Evolutionary conservation across 2,888 invertebrate genomes (phyloP).

Genomic region (Sinhomidia bicolor): DNA sequence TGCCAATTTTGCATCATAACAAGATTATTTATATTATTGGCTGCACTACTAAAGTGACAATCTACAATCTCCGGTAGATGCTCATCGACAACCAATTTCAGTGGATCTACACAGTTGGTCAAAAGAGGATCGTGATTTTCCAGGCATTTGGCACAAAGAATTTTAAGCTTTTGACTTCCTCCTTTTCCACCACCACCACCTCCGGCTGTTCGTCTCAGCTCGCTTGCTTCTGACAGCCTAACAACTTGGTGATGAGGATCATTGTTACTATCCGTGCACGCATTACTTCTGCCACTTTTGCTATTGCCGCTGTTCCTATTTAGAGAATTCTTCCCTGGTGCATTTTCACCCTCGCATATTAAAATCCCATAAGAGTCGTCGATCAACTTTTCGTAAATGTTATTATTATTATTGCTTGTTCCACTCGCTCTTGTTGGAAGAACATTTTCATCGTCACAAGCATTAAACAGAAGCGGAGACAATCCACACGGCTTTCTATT

Average conservation of each 20-base stretch:
- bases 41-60: constrained; percentile 6
- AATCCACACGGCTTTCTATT: constrained; percentile 40
- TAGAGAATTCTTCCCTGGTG: constrained; percentile 43
- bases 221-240: constrained; percentile 2
- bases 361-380: constrained; percentile 80
- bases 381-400: constrained; percentile 80
- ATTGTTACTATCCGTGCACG: constrained; percentile 28
- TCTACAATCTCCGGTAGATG: constrained; percentile 30
- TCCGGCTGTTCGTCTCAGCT: constrained; percentile 40
- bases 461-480: neutral
- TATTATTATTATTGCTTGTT: constrained; percentile 58
- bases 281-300: neutral
- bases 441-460: neutral
- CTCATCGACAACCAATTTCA: constrained; percentile 36
- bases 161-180: constrained; percentile 77
- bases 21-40: constrained; percentile 12
- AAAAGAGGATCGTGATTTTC: constrained; percentile 80
- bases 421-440: neutral
- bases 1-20: constrained; percentile 1
- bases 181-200: constrained; percentile 59
- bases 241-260: constrained; percentile 21
- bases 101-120: constrained; percentile 77
- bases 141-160: constrained; percentile 80
- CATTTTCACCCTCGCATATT: constrained; percentile 79
- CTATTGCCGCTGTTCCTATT: constrained; percentile 41